Conservation (phyloP, 2,113 vertebrate species). For the Alces alces region DNA sequence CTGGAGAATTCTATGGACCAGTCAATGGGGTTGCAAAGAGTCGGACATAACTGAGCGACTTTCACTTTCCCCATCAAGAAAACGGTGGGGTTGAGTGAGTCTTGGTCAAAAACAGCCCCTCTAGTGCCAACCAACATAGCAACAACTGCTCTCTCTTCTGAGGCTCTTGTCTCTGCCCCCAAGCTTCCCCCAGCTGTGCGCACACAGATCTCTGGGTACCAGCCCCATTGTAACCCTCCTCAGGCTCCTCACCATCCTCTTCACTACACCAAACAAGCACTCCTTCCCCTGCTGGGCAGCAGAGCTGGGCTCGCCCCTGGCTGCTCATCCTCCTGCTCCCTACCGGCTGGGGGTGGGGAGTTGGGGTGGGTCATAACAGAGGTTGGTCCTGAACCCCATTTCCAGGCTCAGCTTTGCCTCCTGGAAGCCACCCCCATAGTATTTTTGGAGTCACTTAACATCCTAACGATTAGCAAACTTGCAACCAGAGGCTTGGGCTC, state of each 20-base stretch:
- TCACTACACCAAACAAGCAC: too few relatives aligned
- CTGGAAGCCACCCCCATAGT: not conserved
- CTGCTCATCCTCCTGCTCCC: not conserved
- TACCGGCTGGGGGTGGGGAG: not conserved
- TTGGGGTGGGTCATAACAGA: not conserved
- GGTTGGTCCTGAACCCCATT: not conserved
- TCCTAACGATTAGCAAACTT: not conserved
- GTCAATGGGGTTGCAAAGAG: not conserved
- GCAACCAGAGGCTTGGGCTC: slow-evolving; percentile 2
- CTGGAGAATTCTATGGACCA: not conserved
- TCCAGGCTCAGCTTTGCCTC: not conserved
- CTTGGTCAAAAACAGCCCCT: not conserved
- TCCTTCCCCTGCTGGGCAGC: too few relatives aligned
- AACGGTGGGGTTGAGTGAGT: not conserved
- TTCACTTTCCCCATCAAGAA: not conserved
- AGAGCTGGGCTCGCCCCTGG: not conserved
- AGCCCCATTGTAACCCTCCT: accelerated
- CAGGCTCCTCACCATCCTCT: not conserved
- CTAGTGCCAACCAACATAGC: not conserved
- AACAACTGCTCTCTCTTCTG: not conserved
- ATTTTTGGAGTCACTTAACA: slow-evolving; percentile 37
- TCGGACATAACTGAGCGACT: accelerated
- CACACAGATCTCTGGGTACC: too few relatives aligned
- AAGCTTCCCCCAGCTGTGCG: not conserved
- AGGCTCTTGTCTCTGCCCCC: not conserved